Evolutionary conservation across 2,888 invertebrate species (phyloP).

Genomic region (Carpatolechia fugitivella): DNA sequence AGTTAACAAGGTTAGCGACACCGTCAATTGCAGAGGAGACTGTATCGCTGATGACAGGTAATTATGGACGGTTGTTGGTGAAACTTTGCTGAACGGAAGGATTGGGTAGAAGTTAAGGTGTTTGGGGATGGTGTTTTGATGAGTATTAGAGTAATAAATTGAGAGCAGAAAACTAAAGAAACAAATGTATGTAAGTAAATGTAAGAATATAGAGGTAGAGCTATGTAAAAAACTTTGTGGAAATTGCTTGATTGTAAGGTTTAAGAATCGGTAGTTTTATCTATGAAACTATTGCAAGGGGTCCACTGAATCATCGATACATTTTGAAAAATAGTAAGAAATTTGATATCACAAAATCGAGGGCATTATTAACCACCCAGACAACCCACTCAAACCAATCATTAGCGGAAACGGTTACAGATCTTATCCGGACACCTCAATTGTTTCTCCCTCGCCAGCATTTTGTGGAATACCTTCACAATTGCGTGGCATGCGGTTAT

Average conservation of each 20-base stretch:
- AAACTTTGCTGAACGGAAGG: not conserved
- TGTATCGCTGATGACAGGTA: constrained; percentile 1
- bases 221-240: too few relatives aligned
- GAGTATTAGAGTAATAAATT: not conserved
- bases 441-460: not conserved
- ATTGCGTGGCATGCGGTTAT: not conserved
- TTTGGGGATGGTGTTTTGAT: not conserved
- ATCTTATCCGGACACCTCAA: not conserved
- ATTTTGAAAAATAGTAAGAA: too few relatives aligned
- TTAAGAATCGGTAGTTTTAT: too few relatives aligned
- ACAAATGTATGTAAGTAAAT: too few relatives aligned
- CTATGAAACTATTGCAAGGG: too few relatives aligned
- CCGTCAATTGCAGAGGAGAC: constrained; percentile 3
- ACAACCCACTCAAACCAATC: not conserved
- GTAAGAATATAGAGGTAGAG: too few relatives aligned
- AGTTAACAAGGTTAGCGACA: constrained; percentile 5
- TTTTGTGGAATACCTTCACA: not conserved
- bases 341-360: too few relatives aligned
- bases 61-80: not conserved
- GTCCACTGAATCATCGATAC: too few relatives aligned
- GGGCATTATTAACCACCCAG: too few relatives aligned
- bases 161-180: not conserved
- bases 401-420: not conserved
- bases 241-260: too few relatives aligned
- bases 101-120: not conserved